Percentiles rank a stretch among this genome's conserved stretches.
Conservation (phyloP, 2,888 invertebrate species). For the Lasioglossum oenotherae region DNA sequence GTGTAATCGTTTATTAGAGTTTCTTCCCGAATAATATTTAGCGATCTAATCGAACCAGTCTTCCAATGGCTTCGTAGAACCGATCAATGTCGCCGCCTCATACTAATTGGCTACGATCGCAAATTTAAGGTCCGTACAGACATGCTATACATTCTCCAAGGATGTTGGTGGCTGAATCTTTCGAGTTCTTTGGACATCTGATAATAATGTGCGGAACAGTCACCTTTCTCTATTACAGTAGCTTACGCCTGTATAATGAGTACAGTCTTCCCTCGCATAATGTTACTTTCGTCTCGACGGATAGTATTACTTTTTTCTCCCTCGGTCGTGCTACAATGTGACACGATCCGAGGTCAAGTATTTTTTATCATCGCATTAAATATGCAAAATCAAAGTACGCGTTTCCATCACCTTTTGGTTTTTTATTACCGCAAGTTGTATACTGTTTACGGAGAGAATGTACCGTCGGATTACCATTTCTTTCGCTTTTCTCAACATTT, state of each 20-base stretch:
- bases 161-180: neutral
- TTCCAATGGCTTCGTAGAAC: neutral
- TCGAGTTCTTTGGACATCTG: neutral
- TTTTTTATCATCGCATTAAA: too few relatives aligned
- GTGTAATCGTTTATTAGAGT: neutral
- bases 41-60: neutral
- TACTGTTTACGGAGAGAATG: too few relatives aligned
- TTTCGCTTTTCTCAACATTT: too few relatives aligned
- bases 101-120: neutral
- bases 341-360: too few relatives aligned
- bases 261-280: too few relatives aligned
- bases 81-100: neutral
- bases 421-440: too few relatives aligned
- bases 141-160: neutral
- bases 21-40: neutral
- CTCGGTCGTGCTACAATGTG: too few relatives aligned
- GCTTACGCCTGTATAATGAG: neutral
- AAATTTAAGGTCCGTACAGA: neutral
- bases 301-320: too few relatives aligned
- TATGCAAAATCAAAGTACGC: too few relatives aligned
- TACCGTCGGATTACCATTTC: too few relatives aligned
- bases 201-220: neutral
- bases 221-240: neutral
- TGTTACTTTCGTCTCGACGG: too few relatives aligned
- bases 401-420: too few relatives aligned